phyloP scores from a whole-genome alignment of 2,888 invertebrate genomes.

The Drepanosiphum platanoidis region DNA sequence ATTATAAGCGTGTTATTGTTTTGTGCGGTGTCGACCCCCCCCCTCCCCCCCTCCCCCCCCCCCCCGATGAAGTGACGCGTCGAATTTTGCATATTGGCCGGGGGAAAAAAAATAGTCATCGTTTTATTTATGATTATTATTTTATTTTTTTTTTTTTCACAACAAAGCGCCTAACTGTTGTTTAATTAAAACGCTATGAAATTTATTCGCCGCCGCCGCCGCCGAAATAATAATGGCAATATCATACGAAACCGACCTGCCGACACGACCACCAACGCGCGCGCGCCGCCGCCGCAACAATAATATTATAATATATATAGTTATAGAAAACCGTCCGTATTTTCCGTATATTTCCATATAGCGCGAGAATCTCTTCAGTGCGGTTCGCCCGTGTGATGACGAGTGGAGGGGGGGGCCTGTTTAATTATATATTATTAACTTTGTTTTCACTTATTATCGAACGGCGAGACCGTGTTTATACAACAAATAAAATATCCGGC shows the following conservation, averaged over 20 bases:
- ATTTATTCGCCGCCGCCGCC: neutral
- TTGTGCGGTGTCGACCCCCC: too few species aligned
- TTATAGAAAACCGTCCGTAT: too few species aligned
- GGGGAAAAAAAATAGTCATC: neutral
- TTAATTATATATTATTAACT: neutral
- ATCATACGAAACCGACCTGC: neutral
- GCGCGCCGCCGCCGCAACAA: neutral
- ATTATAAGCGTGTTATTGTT: neutral
- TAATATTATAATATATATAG: neutral
- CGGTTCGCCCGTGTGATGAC: neutral
- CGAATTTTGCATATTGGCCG: neutral
- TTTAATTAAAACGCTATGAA: neutral
- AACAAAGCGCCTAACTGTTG: neutral
- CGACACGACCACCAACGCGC: neutral
- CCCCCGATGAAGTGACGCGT: neutral
- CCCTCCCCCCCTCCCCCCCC: too few species aligned
- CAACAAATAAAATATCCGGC: neutral
- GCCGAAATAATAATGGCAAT: neutral
- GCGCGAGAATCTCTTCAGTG: neutral
- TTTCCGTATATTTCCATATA: neutral
- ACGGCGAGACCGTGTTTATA: neutral
- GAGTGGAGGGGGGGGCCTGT: neutral
- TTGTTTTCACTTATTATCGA: neutral
- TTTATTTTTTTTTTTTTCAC: neutral
- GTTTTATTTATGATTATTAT: neutral